Base-by-base conservation (phyloP, 2,113 vertebrate genomes). In the Sinosuthora webbiana region DNA sequence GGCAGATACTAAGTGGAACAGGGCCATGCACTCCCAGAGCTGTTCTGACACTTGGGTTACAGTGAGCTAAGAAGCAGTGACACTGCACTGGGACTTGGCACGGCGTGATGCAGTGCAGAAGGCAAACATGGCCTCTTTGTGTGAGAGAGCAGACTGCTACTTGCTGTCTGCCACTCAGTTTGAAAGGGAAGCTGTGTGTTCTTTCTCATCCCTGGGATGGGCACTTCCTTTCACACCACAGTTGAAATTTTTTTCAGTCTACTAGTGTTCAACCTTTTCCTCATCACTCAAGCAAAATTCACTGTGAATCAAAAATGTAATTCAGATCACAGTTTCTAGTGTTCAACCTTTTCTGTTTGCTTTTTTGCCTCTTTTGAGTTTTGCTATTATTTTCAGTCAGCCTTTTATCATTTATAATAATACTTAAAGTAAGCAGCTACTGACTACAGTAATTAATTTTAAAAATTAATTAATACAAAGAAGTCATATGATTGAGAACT, bases 131-230 rank as follows among this genome's bases (percentile, higher is more conserved):
- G 69, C 33, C 67, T 41, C 27, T 83, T 39, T 1, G 22, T 41
- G 4, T 1, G 39, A 71, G 9, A 77, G 47, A 81, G 39, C 56
- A 64, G 2, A 7, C 30, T 77, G 63, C n/a, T 53, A 57, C 18
- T 3, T 53, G 23, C 68, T 44, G 24, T 45, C 52, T 67, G 64
- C 52, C 0, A 1, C 56, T 56, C 10, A 0, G 0, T n/a, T 71
- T 53, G 53, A 71, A 41, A 81, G 62, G 41, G 71, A 79, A 71
- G 31, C 35, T 13, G 13, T 3, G 19, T 37, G 31, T 23, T 84
- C 56, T 47, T 47, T 75, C 52, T 88, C 56, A 56, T 23, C 33
- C 17, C 47, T 49, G 62, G 20, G 44, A 87, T 25, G 25, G 28
- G 68, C 33, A 2, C 28, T 75, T 70, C 16, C 25, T 45, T 73